Evolutionary conservation across 2,888 invertebrate genomes (phyloP).

Genomic region (Chrysolina americana): DNA sequence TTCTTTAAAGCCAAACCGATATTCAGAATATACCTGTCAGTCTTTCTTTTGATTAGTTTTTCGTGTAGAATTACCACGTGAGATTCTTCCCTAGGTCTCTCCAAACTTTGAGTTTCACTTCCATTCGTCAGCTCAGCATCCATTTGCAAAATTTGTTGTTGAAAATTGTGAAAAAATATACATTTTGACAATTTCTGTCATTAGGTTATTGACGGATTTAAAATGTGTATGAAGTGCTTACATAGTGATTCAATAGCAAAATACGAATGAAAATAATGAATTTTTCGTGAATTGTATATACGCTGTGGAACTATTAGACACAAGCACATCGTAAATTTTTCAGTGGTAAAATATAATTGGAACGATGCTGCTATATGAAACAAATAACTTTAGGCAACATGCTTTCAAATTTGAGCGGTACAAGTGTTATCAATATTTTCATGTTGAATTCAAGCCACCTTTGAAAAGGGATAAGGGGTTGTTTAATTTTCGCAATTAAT

Average conservation of each 20-base stretch:
- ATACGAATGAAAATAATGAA: no score
- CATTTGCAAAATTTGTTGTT: slow-evolving; percentile 45
- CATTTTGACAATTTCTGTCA: slow-evolving; percentile 40
- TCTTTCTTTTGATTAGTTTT: slow-evolving; percentile 59
- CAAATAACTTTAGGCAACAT: no score
- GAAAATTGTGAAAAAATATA: slow-evolving; percentile 30
- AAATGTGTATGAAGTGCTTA: not conserved
- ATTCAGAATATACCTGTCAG: slow-evolving; percentile 63
- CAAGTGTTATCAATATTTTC: no score
- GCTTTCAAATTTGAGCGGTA: no score
- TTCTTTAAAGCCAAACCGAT: slow-evolving; percentile 60
- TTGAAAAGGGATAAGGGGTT: no score
- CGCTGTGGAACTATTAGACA: no score
- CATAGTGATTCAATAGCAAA: slow-evolving; percentile 1
- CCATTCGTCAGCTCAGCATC: slow-evolving; percentile 33
- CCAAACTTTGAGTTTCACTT: slow-evolving; percentile 22
- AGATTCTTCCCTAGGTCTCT: slow-evolving; percentile 28
- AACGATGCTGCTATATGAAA: no score
- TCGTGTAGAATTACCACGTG: slow-evolving; percentile 63
- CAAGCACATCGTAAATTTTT: no score
- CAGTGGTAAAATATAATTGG: no score
- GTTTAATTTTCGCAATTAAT: no score
- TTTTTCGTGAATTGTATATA: no score
- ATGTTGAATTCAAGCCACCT: no score
- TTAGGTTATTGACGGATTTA: not conserved